phyloP scores from a whole-genome alignment of 1,140 invertebrate species.

The Oryzaephilus surinamensis region DNA sequence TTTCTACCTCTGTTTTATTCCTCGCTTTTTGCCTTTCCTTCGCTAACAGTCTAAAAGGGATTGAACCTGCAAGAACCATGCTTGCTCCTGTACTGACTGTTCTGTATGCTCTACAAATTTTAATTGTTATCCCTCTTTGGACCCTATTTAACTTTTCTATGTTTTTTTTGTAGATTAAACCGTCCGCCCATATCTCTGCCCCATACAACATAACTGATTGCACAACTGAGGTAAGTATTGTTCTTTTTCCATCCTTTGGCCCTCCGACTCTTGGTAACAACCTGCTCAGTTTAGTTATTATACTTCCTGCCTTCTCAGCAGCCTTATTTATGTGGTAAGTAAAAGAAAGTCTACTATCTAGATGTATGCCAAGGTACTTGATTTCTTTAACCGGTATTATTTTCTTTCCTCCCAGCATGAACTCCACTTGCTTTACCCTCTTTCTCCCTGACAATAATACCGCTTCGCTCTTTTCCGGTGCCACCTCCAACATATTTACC shows the following conservation, averaged over 20 bases:
- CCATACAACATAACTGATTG: slow-evolving; percentile 5
- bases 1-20: no score
- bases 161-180: background rate
- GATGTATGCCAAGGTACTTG: no score
- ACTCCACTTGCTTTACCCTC: no score
- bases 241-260: slow-evolving; percentile 3
- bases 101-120: slow-evolving; percentile 1
- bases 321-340: no score
- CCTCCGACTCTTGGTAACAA: background rate
- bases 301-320: background rate
- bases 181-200: slow-evolving; percentile 1
- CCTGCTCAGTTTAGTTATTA: background rate
- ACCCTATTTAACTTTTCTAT: background rate
- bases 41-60: slow-evolving; percentile 13
- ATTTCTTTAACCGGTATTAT: no score
- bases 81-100: background rate
- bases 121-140: background rate
- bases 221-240: slow-evolving; percentile 18
- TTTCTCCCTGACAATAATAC: no score
- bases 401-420: no score
- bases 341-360: no score
- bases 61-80: background rate
- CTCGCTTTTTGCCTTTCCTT: slow-evolving; percentile 2
- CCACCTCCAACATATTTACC: background rate
- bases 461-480: background rate